Evolutionary conservation across 2,113 vertebrate genomes (phyloP).

Genomic region (Oncorhynchus masou): DNA sequence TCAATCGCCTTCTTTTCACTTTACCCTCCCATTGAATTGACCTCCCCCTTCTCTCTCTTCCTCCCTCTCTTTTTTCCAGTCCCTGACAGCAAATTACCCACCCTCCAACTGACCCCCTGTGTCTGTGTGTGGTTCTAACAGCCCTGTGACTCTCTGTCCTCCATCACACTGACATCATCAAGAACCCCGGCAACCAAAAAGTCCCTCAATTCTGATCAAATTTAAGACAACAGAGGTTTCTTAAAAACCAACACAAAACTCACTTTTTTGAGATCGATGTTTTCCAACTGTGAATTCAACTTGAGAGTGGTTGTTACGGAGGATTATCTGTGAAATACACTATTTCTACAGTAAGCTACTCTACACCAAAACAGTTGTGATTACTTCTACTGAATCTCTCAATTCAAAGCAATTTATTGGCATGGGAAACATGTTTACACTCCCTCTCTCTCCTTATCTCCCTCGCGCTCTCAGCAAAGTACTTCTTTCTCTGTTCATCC

Average conservation of each 20-base stretch:
- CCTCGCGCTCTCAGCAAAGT: no score
- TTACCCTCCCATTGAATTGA: slow-evolving; percentile 14
- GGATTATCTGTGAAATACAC: background rate
- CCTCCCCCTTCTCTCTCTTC: background rate
- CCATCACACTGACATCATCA: background rate
- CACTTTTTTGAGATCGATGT: no score
- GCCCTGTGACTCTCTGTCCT: background rate
- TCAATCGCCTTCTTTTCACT: slow-evolving; percentile 1
- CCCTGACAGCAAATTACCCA: background rate
- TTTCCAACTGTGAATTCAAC: background rate
- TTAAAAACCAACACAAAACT: background rate
- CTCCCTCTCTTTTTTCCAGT: background rate
- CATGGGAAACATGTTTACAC: no score
- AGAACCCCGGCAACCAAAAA: background rate
- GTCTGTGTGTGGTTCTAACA: slow-evolving; percentile 1
- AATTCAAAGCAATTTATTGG: no score
- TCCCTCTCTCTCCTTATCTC: no score
- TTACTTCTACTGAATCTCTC: no score
- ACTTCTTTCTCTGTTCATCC: background rate
- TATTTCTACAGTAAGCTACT: no score
- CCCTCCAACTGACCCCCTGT: background rate
- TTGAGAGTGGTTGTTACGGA: background rate
- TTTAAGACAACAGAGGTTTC: no score
- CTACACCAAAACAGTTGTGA: no score
- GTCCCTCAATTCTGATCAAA: background rate